Evolutionary conservation across 2,113 vertebrate species (phyloP).

Genomic region (Rhinoderma darwinii): DNA sequence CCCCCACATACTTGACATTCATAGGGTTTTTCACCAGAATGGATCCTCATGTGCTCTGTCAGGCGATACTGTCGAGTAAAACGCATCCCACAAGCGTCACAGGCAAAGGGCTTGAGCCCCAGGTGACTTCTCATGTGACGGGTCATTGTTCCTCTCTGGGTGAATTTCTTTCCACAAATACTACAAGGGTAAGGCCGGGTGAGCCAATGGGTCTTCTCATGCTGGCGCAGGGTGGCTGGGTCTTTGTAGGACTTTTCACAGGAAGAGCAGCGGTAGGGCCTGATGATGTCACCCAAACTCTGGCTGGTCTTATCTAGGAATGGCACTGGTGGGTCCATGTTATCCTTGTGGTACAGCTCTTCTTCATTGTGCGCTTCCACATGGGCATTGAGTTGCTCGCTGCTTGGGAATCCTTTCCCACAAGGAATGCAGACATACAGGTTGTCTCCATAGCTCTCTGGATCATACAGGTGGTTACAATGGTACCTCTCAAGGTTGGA

Average conservation of each 20-base stretch:
- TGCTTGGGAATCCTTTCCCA: conserved; percentile 97
- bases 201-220: conserved; percentile 99
- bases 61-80: conserved; percentile 98
- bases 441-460: conserved; percentile 96
- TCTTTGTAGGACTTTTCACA: conserved; percentile 99
- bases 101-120: conserved; percentile 97
- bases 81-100: conserved; percentile 97
- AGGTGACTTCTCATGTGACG: conserved; percentile 99
- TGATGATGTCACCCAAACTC: conserved; percentile 83
- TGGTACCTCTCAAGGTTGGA: conserved; percentile 86
- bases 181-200: conserved; percentile 97
- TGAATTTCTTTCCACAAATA: conserved; percentile 99
- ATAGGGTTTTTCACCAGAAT: conserved; percentile 98
- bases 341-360: conserved; percentile 83
- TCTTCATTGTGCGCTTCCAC: conserved; percentile 98
- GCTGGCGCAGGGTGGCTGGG: conserved; percentile 94
- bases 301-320: conserved; percentile 83
- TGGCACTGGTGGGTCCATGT: conserved; percentile 76
- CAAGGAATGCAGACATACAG: conserved; percentile 98
- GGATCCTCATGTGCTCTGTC: conserved; percentile 99
- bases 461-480: conserved; percentile 89
- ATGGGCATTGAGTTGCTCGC: conserved; percentile 97
- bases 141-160: conserved; percentile 99
- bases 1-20: conserved; percentile 98
- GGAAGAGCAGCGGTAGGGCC: conserved; percentile 92